A percentile compares a stretch with the other conserved stretches of the same genome.
phyloP scores from a whole-genome alignment of 2,113 vertebrate species.

The Recurvirostra avosetta region DNA sequence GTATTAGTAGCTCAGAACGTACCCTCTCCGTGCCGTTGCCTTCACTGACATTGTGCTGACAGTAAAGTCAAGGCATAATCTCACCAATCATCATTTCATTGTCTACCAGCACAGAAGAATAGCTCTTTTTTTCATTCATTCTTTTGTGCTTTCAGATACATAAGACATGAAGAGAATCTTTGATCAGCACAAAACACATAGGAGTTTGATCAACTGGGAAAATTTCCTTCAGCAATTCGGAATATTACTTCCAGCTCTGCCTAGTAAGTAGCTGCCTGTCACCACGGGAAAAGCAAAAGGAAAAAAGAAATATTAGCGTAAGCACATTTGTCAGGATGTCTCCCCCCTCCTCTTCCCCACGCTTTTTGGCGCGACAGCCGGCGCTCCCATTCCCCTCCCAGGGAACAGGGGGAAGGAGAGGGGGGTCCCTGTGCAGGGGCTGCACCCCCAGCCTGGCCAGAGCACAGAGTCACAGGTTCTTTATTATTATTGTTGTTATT shows the following conservation, averaged over 20 bases:
- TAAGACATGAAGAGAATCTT: slow-evolving; percentile 41
- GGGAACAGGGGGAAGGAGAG: not conserved
- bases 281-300: not conserved
- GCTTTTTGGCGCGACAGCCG: not conserved
- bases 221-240: slow-evolving; percentile 16
- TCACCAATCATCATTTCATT: slow-evolving; percentile 54
- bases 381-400: not conserved
- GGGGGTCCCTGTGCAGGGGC: not conserved
- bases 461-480: not conserved
- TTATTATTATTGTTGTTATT: not conserved
- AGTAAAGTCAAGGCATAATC: slow-evolving; percentile 45
- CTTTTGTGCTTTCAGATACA: slow-evolving; percentile 24
- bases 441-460: not conserved
- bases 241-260: slow-evolving; percentile 31
- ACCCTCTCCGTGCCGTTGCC: not conserved
- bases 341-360: not conserved
- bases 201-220: slow-evolving; percentile 35
- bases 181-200: slow-evolving; percentile 31
- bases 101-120: slow-evolving; percentile 34
- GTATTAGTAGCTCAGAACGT: not conserved
- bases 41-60: slow-evolving; percentile 45
- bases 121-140: not conserved
- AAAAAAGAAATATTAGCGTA: not conserved
- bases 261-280: slow-evolving; percentile 31
- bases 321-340: slow-evolving; percentile 17